phyloP scores from a whole-genome alignment of 1,140 invertebrate species.

The Drosophila insularis region DNA sequence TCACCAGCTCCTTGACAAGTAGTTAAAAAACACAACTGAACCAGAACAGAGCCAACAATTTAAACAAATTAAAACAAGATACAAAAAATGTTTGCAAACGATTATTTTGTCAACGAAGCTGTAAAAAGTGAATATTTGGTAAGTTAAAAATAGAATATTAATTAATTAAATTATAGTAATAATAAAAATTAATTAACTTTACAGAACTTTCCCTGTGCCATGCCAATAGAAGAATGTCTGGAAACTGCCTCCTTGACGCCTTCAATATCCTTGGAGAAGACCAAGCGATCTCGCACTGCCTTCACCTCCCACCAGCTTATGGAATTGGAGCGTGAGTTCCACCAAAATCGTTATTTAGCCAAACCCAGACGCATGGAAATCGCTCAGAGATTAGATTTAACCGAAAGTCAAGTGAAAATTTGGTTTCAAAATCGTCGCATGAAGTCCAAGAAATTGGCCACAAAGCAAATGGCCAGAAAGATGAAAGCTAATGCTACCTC shows the following conservation, averaged over 20 bases:
- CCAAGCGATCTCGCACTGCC: slow-evolving; percentile 86
- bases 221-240: background rate
- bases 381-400: slow-evolving; percentile 87
- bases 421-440: slow-evolving; percentile 86
- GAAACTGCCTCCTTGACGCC: background rate
- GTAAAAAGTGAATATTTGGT: slow-evolving; percentile 22
- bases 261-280: slow-evolving; percentile 34
- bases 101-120: slow-evolving; percentile 11
- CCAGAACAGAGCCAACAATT: slow-evolving; percentile 32
- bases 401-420: slow-evolving; percentile 94
- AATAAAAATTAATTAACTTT: background rate
- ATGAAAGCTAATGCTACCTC: background rate
- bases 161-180: background rate
- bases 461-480: slow-evolving; percentile 12
- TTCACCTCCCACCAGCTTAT: slow-evolving; percentile 91
- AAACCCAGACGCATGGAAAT: slow-evolving; percentile 91
- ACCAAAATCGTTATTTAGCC: slow-evolving; percentile 90
- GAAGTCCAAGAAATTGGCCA: slow-evolving; percentile 65
- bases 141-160: background rate
- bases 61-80: background rate
- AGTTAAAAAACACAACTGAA: slow-evolving; percentile 64
- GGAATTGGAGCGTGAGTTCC: slow-evolving; percentile 83
- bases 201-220: slow-evolving; percentile 16
- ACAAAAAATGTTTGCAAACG: slow-evolving; percentile 46
- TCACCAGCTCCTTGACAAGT: slow-evolving; percentile 22